phyloP scores from a whole-genome alignment of 2,888 invertebrate species.

The Cheilosia soror region DNA sequence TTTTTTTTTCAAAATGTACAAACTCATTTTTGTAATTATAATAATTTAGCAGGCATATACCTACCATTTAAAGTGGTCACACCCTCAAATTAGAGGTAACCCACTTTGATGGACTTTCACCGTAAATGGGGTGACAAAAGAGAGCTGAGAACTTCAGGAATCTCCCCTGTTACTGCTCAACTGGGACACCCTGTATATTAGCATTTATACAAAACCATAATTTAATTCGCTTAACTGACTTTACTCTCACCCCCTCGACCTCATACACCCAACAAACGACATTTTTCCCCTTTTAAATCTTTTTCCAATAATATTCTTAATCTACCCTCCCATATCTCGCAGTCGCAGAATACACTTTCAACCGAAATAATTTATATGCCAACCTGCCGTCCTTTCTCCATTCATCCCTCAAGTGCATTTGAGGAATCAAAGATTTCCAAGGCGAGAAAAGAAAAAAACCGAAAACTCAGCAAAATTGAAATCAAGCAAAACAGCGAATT shows the following conservation, averaged over 20 bases:
- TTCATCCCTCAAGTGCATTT: constrained; percentile 62
- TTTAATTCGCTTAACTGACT: constrained; percentile 48
- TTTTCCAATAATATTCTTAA: constrained; percentile 71
- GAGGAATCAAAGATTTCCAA: constrained; percentile 20
- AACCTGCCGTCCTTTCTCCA: background rate
- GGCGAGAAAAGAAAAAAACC: constrained; percentile 31
- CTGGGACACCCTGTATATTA: background rate
- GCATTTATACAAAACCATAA: constrained; percentile 28
- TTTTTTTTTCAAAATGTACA: no score
- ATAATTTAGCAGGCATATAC: no score
- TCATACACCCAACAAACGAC: constrained; percentile 21
- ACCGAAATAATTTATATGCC: constrained; percentile 63
- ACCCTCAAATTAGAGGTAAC: no score
- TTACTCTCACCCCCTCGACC: constrained; percentile 15
- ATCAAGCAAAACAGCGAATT: constrained; percentile 74
- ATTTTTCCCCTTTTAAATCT: constrained; percentile 55
- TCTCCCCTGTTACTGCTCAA: no score
- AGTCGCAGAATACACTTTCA: constrained; percentile 17
- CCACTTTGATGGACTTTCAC: no score
- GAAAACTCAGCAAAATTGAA: constrained; percentile 71
- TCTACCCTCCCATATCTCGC: constrained; percentile 56
- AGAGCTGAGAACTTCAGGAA: no score
- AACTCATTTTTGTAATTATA: no score
- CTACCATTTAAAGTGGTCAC: no score
- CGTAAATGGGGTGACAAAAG: no score